phyloP scores from a whole-genome alignment of 2,888 invertebrate species.

The Amphipyra berbera region DNA sequence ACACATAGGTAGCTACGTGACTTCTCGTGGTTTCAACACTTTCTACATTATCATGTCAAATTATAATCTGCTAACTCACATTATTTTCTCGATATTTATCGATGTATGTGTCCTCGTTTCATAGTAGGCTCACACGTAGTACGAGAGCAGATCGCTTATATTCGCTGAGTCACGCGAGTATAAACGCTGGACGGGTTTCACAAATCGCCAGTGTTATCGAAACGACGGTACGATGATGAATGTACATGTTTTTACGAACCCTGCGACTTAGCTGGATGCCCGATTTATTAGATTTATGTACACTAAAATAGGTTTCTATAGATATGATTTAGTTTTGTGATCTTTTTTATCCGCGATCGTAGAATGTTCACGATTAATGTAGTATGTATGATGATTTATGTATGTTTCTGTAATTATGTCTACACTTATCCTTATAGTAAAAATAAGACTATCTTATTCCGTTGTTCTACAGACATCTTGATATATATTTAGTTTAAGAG shows the following conservation, averaged over 20 bases:
- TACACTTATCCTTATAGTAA: too few relatives aligned
- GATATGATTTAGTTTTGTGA: slow-evolving; percentile 11
- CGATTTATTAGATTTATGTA: slow-evolving; percentile 27
- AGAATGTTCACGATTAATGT: background rate
- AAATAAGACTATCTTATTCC: background rate
- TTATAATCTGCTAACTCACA: slow-evolving; percentile 16
- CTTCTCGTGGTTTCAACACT: background rate
- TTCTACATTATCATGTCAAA: slow-evolving; percentile 17
- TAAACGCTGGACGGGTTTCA: slow-evolving; percentile 6
- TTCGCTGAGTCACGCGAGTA: slow-evolving; percentile 35
- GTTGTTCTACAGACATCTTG: background rate
- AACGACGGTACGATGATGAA: slow-evolving; percentile 32
- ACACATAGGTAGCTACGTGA: slow-evolving; percentile 23
- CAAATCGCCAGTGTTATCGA: slow-evolving; percentile 21
- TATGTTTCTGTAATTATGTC: too few relatives aligned
- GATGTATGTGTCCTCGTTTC: slow-evolving; percentile 27
- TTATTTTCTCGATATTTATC: slow-evolving; percentile 9
- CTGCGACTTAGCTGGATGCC: slow-evolving; percentile 10
- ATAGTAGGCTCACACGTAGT: background rate
- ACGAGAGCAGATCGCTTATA: slow-evolving; percentile 3
- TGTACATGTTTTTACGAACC: slow-evolving; percentile 22
- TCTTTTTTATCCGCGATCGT: slow-evolving; percentile 1
- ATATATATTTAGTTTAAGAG: slow-evolving; percentile 14
- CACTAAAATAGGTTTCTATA: slow-evolving; percentile 9
- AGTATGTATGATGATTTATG: background rate